Conservation (phyloP, 1,140 invertebrate species). For the Daktulosphaira vitifoliae region DNA sequence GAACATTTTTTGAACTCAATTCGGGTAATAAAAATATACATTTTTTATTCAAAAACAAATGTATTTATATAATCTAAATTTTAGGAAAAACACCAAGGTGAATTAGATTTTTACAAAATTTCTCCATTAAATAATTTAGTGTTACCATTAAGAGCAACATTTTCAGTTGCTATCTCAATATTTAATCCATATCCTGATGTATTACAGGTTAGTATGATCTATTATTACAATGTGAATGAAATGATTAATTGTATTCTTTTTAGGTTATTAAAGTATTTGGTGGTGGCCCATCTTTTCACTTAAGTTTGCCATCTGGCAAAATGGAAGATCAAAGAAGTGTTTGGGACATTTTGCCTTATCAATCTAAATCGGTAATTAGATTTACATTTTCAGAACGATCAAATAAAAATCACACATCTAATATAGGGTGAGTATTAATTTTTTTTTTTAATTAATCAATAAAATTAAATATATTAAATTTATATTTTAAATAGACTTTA, state of each 20-base stretch:
- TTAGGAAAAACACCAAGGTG: constrained; percentile 20
- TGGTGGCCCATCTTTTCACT: constrained; percentile 11
- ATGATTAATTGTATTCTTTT: not conserved
- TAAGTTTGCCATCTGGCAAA: constrained; percentile 16
- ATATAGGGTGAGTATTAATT: constrained; percentile 6
- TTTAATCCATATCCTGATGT: constrained; percentile 22
- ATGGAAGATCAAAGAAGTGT: constrained; percentile 32
- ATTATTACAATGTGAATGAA: not conserved
- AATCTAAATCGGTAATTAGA: constrained; percentile 18
- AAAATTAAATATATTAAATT: not conserved
- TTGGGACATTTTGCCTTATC: constrained; percentile 29
- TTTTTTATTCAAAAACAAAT: not conserved
- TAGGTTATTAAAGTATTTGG: constrained; percentile 29
- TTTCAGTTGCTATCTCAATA: constrained; percentile 25
- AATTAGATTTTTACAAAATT: constrained; percentile 24
- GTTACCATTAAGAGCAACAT: constrained; percentile 26
- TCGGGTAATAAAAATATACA: not conserved
- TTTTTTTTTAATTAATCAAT: not conserved
- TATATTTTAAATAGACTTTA: not conserved
- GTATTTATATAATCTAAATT: not conserved
- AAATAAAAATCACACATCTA: constrained; percentile 26
- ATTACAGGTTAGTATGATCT: not conserved
- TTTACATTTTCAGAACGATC: constrained; percentile 25
- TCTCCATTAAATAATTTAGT: constrained; percentile 26
- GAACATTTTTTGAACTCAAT: constrained; percentile 16